Evolutionary conservation across 1,140 invertebrate species (phyloP).

Genomic region (Adoxophyes honmai): DNA sequence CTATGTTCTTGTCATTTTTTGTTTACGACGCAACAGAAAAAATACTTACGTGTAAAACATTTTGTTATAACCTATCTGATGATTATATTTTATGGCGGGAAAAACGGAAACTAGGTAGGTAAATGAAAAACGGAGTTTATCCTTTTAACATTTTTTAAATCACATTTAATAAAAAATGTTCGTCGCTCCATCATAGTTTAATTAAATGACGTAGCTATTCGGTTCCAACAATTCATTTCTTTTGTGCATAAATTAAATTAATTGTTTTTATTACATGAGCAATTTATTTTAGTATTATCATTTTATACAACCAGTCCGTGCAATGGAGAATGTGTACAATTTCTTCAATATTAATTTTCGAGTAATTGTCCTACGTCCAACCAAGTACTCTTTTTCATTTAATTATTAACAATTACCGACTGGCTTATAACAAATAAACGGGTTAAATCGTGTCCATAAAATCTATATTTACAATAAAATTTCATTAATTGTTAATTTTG

Average conservation of each 20-base stretch:
- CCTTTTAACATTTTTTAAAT: constrained; percentile 40
- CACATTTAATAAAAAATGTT: constrained; percentile 46
- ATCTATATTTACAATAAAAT: neutral
- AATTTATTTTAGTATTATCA: constrained; percentile 10
- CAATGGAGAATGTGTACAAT: neutral
- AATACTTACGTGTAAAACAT: too few species aligned
- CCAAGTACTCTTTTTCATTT: neutral
- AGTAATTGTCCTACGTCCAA: neutral
- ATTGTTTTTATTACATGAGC: constrained; percentile 14
- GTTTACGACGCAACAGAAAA: too few species aligned
- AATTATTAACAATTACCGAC: neutral
- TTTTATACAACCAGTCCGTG: constrained; percentile 19
- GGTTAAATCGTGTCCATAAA: neutral
- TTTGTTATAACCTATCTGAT: too few species aligned
- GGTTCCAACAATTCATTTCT: neutral
- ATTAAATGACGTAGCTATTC: constrained; percentile 5
- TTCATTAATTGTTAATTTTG: neutral
- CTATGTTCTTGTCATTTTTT: too few species aligned
- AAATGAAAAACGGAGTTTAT: constrained; percentile 18
- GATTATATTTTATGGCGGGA: too few species aligned
- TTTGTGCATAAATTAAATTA: constrained; percentile 16
- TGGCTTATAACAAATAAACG: neutral
- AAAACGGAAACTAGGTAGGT: too few species aligned
- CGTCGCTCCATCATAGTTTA: constrained; percentile 16
- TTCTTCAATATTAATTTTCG: neutral